Base-by-base conservation (phyloP, 2,888 invertebrate species). In the Chaetogeoica ovagalla region DNA sequence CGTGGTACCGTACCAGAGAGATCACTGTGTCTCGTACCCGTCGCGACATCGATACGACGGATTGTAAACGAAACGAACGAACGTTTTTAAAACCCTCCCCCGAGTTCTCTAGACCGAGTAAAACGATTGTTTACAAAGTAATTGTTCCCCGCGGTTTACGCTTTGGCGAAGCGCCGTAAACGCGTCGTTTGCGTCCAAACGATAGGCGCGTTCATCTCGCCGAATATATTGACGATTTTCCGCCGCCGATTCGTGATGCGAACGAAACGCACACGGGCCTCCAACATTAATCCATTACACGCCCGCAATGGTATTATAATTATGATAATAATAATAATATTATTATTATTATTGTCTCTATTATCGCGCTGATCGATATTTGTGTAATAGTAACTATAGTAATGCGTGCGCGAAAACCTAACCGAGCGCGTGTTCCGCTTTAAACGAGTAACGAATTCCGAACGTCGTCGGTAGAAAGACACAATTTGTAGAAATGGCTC, bases 291-390 rank as follows among this genome's bases (percentile, higher is more conserved):
- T n/a, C n/a, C 6, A 43, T 43, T 43, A 39, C n/a, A 70, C 21
- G n/a, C 37, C 1, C 57, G 15, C 11, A 43, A 1, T 4, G 4
- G 30, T 30, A 30, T 30, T 30, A 30, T 30, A 30, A 30, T 30
- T n/a, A n/a, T n/a, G n/a, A n/a, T n/a, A n/a, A n/a, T n/a, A n/a
- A n/a, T n/a, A n/a, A n/a, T n/a, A n/a, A n/a, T n/a, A n/a, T n/a
- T n/a, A n/a, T n/a, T n/a, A 30, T 30, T 30, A 30, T 30, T 30
- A 30, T 30, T 30, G 4, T 30, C 4, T 2, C 30, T 30, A 30
- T 43, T 43, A 43, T 43, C 48, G 48, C 48, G 43, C 48, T 2
- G 55, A 65, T 74, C 74, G 74, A 74, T 74, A 55, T 74, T 74
- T 73, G 62, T 19, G 63, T 39, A 21, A n/a, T 11, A 63, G 39